Evolutionary conservation across 1,140 invertebrate species (phyloP).

Genomic region (Drosophila simulans): DNA sequence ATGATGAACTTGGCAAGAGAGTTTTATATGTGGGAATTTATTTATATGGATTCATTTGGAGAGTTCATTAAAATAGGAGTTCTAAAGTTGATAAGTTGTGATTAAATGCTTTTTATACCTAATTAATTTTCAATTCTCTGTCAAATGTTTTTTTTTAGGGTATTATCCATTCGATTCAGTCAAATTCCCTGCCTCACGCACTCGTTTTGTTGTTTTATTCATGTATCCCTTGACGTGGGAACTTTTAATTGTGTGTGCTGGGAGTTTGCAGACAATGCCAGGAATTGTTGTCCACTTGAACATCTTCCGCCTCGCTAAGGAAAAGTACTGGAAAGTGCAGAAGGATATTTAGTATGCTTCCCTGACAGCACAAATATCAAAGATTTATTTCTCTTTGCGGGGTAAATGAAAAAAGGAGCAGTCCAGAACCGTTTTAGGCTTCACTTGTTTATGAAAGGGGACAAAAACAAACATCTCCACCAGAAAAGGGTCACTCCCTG

Average conservation of each 20-base stretch:
- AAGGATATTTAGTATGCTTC: conserved; percentile 75
- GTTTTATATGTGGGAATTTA: conserved; percentile 21
- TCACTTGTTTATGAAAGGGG: conserved; percentile 50
- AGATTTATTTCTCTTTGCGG: conserved; percentile 57
- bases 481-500: conserved; percentile 1
- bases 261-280: conserved; percentile 56
- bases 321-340: conserved; percentile 60
- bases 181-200: neutral
- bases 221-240: conserved; percentile 68
- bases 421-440: conserved; percentile 51
- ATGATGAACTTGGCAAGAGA: conserved; percentile 10
- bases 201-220: conserved; percentile 67
- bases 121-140: neutral
- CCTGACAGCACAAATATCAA: conserved; percentile 71
- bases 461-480: conserved; percentile 27
- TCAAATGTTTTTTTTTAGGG: neutral
- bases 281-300: conserved; percentile 48
- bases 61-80: neutral
- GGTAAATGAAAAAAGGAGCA: conserved; percentile 12
- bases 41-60: conserved; percentile 10
- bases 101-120: no score
- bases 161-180: neutral
- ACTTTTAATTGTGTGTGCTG: conserved; percentile 74
- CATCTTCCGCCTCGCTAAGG: conserved; percentile 6
- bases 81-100: no score